phyloP scores from a whole-genome alignment of 2,888 invertebrate genomes.

The Drosophila helvetica region DNA sequence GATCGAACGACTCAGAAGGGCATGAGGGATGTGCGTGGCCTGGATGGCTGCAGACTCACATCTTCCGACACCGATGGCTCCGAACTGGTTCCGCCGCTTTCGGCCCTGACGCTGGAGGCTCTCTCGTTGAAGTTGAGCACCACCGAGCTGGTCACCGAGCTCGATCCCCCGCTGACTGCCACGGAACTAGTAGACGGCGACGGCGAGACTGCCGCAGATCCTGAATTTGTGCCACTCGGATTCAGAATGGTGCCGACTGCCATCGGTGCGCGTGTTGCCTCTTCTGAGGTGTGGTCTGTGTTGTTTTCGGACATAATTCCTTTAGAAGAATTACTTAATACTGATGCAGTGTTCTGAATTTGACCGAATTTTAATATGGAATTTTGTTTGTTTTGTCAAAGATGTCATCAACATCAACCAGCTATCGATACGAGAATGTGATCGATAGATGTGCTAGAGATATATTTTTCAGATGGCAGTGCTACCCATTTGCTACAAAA shows the following conservation, averaged over 20 bases:
- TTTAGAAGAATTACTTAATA: background rate
- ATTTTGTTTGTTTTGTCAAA: background rate
- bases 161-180: slow-evolving; percentile 2
- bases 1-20: background rate
- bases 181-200: slow-evolving; percentile 14
- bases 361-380: background rate
- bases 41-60: background rate
- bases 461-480: background rate
- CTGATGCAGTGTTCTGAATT: background rate
- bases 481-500: too few relatives aligned
- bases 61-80: background rate
- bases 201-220: background rate
- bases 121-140: background rate
- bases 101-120: background rate
- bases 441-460: background rate
- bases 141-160: background rate
- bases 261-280: background rate
- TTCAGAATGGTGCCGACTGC: slow-evolving; percentile 12
- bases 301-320: background rate
- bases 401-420: background rate
- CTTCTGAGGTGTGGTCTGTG: background rate
- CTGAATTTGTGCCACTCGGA: background rate
- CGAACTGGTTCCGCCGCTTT: background rate
- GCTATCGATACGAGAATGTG: background rate
- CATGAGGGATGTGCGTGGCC: too few relatives aligned